These are phyloP conservation scores for Echinops telfairi DNA, from an alignment of 2,113 vertebrate genomes.

Conservation along the genomic window DNA sequence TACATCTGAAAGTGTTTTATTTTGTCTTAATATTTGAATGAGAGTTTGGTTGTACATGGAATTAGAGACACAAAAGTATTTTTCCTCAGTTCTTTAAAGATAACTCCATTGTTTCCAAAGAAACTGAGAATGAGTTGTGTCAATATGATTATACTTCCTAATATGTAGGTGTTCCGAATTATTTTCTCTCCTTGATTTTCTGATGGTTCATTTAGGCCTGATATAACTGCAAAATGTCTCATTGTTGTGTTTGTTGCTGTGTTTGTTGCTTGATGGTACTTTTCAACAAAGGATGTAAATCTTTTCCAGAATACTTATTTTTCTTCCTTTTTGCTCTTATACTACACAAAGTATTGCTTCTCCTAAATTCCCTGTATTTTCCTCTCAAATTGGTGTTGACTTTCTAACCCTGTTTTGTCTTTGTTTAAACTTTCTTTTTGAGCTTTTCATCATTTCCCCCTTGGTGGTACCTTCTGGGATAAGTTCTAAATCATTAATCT, in stretches of 20 bases:
- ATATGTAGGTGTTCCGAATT: neutral
- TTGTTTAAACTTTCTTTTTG: neutral
- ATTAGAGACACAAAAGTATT: slow-evolving; percentile 5
- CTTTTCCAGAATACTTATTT: neutral
- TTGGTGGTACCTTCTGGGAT: slow-evolving; percentile 11
- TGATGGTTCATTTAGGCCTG: slow-evolving; percentile 17
- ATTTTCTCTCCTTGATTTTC: neutral
- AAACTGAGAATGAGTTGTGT: neutral
- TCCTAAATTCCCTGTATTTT: slow-evolving; percentile 3
- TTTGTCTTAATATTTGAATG: neutral
- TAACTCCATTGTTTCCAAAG: neutral
- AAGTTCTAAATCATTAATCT: slow-evolving; percentile 36
- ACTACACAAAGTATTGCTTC: neutral
- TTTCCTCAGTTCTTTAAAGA: slow-evolving; percentile 35
- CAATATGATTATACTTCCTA: neutral
- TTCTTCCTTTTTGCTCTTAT: neutral
- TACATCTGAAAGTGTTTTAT: neutral
- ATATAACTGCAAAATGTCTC: neutral
- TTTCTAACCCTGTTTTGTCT: neutral
- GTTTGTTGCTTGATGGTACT: neutral
- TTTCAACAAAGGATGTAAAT: neutral
- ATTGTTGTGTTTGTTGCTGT: neutral
- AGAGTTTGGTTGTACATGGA: neutral
- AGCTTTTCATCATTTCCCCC: neutral
- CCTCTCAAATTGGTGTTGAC: neutral